A percentile compares a stretch with the other conserved stretches of the same genome.
Conservation (phyloP, 2,113 vertebrate genomes). For the Heptranchias perlo region DNA sequence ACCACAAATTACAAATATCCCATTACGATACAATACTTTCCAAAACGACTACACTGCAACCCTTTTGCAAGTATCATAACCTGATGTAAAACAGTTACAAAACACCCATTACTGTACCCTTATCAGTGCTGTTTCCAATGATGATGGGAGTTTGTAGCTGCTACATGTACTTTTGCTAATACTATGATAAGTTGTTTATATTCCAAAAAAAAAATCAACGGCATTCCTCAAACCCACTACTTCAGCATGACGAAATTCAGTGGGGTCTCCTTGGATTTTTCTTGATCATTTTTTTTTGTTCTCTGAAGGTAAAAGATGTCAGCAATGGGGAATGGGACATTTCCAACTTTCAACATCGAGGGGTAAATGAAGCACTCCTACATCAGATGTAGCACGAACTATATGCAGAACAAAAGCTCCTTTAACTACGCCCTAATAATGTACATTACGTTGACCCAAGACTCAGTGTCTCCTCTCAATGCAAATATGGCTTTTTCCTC, state of each 20-base stretch:
- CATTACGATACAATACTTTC: not conserved
- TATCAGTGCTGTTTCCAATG: not conserved
- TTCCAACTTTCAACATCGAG: not conserved
- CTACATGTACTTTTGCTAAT: not conserved
- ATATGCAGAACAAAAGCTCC: not conserved
- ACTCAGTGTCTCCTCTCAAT: not conserved
- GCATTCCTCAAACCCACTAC: not conserved
- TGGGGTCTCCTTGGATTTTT: not conserved
- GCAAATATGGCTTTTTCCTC: not conserved
- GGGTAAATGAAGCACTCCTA: not conserved
- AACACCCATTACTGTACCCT: not conserved
- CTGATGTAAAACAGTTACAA: not conserved
- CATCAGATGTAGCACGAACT: not conserved
- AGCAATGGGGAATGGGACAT: not conserved
- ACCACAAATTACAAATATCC: not conserved
- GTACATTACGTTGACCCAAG: too few relatives aligned
- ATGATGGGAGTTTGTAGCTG: not conserved
- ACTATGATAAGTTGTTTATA: not conserved
- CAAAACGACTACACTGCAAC: not conserved
- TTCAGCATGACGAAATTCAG: not conserved
- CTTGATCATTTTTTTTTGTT: not conserved
- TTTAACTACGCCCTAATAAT: not conserved
- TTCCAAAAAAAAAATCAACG: not conserved
- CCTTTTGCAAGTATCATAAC: not conserved
- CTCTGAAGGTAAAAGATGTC: not conserved